Base-by-base conservation (phyloP, 2,888 invertebrate species). In the Portevinia maculata region DNA sequence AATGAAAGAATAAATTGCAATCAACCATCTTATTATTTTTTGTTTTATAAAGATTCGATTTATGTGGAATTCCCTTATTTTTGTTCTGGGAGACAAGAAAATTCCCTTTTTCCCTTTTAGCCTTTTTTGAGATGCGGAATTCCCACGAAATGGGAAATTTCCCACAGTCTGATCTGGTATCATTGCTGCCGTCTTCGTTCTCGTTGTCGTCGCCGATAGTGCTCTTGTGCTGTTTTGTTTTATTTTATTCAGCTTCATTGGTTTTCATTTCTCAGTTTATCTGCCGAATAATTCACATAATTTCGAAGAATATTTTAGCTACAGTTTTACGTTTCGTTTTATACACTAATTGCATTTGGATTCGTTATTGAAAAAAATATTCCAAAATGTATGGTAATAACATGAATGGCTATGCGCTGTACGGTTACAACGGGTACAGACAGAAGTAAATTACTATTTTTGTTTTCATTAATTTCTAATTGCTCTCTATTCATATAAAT, bases 401-500 rank as follows among this genome's bases (percentile, higher is more conserved):
- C 86, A 86, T 86, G 85, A 86, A 87, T 86, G 86, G 86, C 64
- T 86, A 86, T 83, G 86, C 86, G 73, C 87, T 87, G 78, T 87
- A 87, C 81, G 87, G 87, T 84, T 87, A 85, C 85, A 87, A 87
- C 86, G 87, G 87, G 85, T 87, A 87, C 83, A 86, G 87, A 85
- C 86, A 86, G 86, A 87, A 87, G 87, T 87, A 87, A 86, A 85
- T 86, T 84, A 50, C 75, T 75, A 65, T 50, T 41, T 67, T 73
- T 74, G 9, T 59, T 73, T 55, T 55, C 17, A 15, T 59, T 57
- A 48, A 46, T 65, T 60, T 50, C 15, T 34, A 28, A 69, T 59
- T 34, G 28, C 34, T 8, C 21, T 67, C 17, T 34, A 57, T 28
- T 55, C 17, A 34, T 37, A 37, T 15, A 8, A 19, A n/a, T 48